A percentile compares a stretch with the other conserved stretches of the same genome.
These are phyloP conservation scores for Erannis defoliaria DNA, from an alignment of 2,888 invertebrate genomes.

Conservation along the genomic window DNA sequence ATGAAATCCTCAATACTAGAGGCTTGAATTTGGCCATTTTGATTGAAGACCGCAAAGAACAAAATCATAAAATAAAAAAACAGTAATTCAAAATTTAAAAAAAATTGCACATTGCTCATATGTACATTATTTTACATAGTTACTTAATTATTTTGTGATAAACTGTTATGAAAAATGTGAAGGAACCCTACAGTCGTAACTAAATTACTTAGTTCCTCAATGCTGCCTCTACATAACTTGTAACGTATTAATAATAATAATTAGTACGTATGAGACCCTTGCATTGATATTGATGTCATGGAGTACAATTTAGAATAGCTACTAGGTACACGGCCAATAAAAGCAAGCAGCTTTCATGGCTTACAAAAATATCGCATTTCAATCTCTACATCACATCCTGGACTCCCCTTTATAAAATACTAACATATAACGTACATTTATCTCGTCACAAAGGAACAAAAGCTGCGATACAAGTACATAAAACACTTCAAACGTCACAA, in stretches of 20 bases:
- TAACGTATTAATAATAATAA: conserved; percentile 45
- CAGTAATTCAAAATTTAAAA: no score
- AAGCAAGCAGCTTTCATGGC: conserved; percentile 68
- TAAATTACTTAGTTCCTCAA: conserved; percentile 43
- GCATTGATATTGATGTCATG: conserved; percentile 49
- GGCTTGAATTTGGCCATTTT: no score
- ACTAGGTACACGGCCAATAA: conserved; percentile 62
- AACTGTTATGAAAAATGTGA: no score
- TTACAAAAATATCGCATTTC: conserved; percentile 82
- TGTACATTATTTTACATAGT: no score
- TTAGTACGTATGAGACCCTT: conserved; percentile 49
- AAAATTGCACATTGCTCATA: no score
- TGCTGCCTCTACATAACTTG: conserved; percentile 9
- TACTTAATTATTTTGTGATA: no score
- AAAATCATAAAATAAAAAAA: no score
- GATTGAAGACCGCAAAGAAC: no score
- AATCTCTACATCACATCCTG: conserved; percentile 74
- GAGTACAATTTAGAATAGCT: conserved; percentile 56
- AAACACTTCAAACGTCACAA: conserved; percentile 83
- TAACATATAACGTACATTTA: conserved; percentile 72
- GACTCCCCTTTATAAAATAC: conserved; percentile 72
- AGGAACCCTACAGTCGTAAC: no score
- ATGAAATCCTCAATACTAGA: no score
- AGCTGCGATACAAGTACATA: conserved; percentile 79
- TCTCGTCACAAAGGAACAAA: conserved; percentile 82